Percentiles rank a stretch among this genome's conserved stretches.
Conservation (phyloP, 2,888 invertebrate genomes). For the Adelphocoris suturalis region DNA sequence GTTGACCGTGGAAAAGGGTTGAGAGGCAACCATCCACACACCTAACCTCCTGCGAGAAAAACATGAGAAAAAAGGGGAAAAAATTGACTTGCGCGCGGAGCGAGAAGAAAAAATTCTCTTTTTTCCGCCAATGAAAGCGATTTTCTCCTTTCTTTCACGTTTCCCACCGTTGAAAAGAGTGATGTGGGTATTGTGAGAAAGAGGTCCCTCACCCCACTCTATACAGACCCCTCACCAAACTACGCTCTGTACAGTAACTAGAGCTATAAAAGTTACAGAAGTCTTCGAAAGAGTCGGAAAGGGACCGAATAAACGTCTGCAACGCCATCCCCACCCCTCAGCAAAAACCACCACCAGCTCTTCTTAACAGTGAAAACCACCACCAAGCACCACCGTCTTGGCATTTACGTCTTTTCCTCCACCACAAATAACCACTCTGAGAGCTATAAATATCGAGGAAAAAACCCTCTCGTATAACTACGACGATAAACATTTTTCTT, state of each 20-base stretch:
- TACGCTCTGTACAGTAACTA: neutral
- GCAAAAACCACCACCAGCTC: neutral
- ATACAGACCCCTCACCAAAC: neutral
- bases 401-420: conserved; percentile 1
- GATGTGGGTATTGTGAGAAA: conserved; percentile 15
- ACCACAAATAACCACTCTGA: conserved; percentile 23
- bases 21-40: neutral
- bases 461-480: conserved; percentile 3
- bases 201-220: neutral
- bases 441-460: conserved; percentile 20
- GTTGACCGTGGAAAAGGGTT: neutral
- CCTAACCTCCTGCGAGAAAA: neutral
- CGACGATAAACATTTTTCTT: conserved; percentile 35
- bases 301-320: conserved; percentile 12
- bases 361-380: neutral
- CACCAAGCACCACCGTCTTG: neutral
- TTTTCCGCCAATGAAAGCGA: conserved; percentile 6
- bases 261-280: conserved; percentile 25
- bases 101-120: neutral
- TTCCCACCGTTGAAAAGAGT: neutral
- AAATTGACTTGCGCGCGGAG: neutral
- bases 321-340: neutral
- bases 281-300: neutral
- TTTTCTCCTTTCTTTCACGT: neutral
- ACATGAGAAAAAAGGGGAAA: neutral